Evolutionary conservation across 2,113 vertebrate genomes (phyloP).

Genomic region (Onychostoma macrolepis): DNA sequence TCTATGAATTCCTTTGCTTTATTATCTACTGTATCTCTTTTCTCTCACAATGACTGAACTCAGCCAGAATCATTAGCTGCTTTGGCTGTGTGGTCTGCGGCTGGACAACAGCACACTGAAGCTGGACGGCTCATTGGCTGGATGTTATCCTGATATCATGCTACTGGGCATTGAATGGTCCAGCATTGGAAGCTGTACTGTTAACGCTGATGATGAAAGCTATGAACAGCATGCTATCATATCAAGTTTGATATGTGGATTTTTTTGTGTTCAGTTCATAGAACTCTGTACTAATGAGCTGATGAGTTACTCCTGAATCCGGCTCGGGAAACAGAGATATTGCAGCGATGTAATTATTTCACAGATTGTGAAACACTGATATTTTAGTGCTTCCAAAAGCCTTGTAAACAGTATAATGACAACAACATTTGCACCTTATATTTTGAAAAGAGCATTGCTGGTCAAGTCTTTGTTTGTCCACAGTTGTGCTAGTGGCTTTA

Average conservation of each 20-base stretch:
- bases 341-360: not conserved
- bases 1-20: slow-evolving; percentile 29
- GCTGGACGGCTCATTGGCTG: not conserved
- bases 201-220: slow-evolving; percentile 6
- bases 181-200: not conserved
- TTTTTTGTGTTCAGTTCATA: not conserved
- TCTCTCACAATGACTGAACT: slow-evolving; percentile 20
- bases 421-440: not conserved
- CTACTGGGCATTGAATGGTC: slow-evolving; percentile 21
- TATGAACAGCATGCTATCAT: not conserved
- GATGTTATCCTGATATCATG: not conserved
- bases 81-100: slow-evolving; percentile 31
- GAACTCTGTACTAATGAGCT: not conserved
- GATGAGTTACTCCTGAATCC: not conserved
- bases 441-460: not conserved
- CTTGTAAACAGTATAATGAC: not conserved
- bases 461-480: not conserved
- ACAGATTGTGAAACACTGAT: not conserved
- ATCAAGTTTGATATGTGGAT: not conserved
- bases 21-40: slow-evolving; percentile 38
- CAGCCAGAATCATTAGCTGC: slow-evolving; percentile 42
- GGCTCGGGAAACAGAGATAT: not conserved
- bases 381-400: not conserved
- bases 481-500: not conserved
- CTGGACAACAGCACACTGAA: slow-evolving; percentile 21